phyloP scores from a whole-genome alignment of 2,888 invertebrate species.

The Calephelis perditalis region DNA sequence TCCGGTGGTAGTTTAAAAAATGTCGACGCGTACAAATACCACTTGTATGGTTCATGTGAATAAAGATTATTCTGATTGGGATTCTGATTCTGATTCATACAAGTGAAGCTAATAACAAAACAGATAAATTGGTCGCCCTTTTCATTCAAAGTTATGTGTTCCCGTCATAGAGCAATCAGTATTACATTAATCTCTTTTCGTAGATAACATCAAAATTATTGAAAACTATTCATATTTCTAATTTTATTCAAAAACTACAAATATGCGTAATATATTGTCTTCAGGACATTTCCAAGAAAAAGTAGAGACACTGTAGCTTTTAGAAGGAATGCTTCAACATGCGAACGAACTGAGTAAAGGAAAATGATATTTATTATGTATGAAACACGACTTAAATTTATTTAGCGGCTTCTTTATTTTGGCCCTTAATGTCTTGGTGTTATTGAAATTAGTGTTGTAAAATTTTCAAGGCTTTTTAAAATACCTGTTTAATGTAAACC shows the following conservation, averaged over 20 bases:
- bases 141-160: too few relatives aligned
- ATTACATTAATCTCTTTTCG: neutral
- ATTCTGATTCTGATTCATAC: too few relatives aligned
- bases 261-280: neutral
- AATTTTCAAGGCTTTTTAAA: neutral
- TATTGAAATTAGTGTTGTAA: neutral
- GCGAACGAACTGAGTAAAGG: neutral
- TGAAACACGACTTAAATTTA: neutral
- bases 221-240: neutral
- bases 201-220: slow-evolving; percentile 3
- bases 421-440: neutral
- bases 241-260: neutral
- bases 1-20: too few relatives aligned
- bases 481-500: too few relatives aligned
- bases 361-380: neutral
- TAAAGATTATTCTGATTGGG: too few relatives aligned
- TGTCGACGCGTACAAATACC: too few relatives aligned
- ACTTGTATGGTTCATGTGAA: too few relatives aligned
- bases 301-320: slow-evolving; percentile 2
- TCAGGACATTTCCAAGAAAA: slow-evolving; percentile 1
- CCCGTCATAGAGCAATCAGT: too few relatives aligned
- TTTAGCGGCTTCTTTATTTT: neutral
- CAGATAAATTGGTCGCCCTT: too few relatives aligned
- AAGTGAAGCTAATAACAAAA: too few relatives aligned
- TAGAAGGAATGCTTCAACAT: neutral